A percentile compares a stretch with the other conserved stretches of the same genome.
These are phyloP conservation scores for Chrysodeixis includens DNA, from an alignment of 2,888 invertebrate genomes.

Conservation along the genomic window DNA sequence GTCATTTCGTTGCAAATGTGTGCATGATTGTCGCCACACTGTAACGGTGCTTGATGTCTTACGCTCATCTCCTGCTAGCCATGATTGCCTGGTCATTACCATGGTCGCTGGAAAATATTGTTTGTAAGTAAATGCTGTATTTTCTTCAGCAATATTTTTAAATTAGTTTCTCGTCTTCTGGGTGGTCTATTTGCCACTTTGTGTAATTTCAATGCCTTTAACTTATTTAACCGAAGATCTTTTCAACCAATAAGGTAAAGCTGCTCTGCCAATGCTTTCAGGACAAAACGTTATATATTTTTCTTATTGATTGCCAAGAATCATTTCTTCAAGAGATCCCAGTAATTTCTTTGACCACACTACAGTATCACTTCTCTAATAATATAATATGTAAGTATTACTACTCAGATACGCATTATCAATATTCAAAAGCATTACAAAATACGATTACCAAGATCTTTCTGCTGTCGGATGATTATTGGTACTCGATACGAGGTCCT, in stretches of 20 bases:
- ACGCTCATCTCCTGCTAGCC: constrained; percentile 36
- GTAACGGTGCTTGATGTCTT: constrained; percentile 58
- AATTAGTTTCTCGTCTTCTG: background rate
- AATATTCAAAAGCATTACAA: background rate
- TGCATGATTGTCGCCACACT: constrained; percentile 41
- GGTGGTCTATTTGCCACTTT: background rate
- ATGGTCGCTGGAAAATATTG: constrained; percentile 36
- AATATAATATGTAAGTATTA: too few species aligned
- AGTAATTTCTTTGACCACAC: background rate
- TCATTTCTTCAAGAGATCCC: background rate
- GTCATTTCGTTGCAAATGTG: constrained; percentile 36
- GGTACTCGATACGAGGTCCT: background rate
- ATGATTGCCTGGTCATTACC: constrained; percentile 53
- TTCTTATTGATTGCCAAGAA: too few species aligned
- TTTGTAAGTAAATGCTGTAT: constrained; percentile 23
- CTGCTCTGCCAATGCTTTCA: too few species aligned
- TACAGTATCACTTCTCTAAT: background rate
- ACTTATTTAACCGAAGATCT: too few species aligned
- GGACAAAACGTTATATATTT: too few species aligned
- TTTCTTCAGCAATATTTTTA: constrained; percentile 16
- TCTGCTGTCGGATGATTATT: too few species aligned
- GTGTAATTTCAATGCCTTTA: background rate
- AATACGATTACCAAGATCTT: background rate
- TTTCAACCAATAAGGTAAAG: too few species aligned
- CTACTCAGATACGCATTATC: background rate